These are phyloP conservation scores for Phragmatobia fuliginosa DNA, from an alignment of 2,888 invertebrate species.

Conservation along the genomic window DNA sequence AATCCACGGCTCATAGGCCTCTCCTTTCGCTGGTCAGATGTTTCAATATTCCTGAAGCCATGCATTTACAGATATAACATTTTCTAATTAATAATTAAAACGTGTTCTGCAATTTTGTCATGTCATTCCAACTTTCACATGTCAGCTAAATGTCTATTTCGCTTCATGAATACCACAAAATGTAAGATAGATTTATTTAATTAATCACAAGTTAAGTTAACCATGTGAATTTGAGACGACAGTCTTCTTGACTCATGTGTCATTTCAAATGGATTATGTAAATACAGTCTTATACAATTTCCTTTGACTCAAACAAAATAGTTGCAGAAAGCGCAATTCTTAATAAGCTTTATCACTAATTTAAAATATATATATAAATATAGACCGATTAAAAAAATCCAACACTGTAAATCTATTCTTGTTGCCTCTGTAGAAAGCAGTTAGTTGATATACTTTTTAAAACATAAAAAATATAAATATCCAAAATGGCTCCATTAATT, in stretches of 20 bases:
- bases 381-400: background rate
- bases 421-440: background rate
- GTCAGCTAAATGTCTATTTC: conserved; percentile 23
- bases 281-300: background rate
- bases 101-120: conserved; percentile 7
- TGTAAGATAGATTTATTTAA: conserved; percentile 8
- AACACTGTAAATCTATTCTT: no score
- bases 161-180: conserved; percentile 7
- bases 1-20: no score
- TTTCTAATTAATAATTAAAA: conserved; percentile 9
- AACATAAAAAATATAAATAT: conserved; percentile 5
- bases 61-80: background rate
- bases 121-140: conserved; percentile 37
- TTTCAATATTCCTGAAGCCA: background rate
- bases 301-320: background rate
- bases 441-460: background rate
- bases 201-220: conserved; percentile 16
- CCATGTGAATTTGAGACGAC: conserved; percentile 11
- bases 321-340: background rate
- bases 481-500: conserved; percentile 25
- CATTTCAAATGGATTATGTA: conserved; percentile 12
- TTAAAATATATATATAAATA: background rate
- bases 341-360: background rate
- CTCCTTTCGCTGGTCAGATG: no score
- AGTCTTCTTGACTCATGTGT: background rate